Evolutionary conservation across 2,888 invertebrate species (phyloP).

Genomic region (Alloscopus bannaensis): DNA sequence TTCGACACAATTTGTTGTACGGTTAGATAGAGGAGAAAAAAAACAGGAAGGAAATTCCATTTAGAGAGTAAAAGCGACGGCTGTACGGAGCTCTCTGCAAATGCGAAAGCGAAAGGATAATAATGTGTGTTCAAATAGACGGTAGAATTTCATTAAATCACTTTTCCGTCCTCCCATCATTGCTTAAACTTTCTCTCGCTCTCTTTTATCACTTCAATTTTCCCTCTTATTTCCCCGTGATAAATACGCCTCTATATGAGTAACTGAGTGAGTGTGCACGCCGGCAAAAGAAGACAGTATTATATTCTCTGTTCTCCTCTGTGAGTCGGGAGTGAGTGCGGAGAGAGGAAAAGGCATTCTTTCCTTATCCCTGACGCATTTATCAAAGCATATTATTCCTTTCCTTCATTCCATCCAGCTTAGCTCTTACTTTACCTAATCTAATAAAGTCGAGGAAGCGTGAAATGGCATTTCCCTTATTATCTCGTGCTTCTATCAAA

Average conservation of each 20-base stretch:
- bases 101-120: too few relatives aligned
- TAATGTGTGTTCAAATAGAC: slow-evolving; percentile 8
- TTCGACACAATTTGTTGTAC: too few relatives aligned
- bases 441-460: slow-evolving; percentile 72
- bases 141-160: slow-evolving; percentile 54
- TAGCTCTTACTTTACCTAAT: slow-evolving; percentile 66
- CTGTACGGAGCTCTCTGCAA: too few relatives aligned
- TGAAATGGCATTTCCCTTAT: slow-evolving; percentile 73
- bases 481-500: slow-evolving; percentile 72
- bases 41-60: too few relatives aligned
- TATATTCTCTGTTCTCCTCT: too few relatives aligned
- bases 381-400: slow-evolving; percentile 62
- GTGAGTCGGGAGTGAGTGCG: too few relatives aligned
- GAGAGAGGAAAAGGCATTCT: slow-evolving; percentile 27
- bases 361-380: slow-evolving; percentile 49
- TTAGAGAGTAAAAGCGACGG: too few relatives aligned
- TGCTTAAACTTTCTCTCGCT: slow-evolving; percentile 61
- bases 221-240: slow-evolving; percentile 24
- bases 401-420: slow-evolving; percentile 57
- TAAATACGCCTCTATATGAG: neutral
- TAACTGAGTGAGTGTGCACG: neutral
- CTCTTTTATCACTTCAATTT: slow-evolving; percentile 38
- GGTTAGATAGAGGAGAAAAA: too few relatives aligned
- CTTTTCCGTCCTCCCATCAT: slow-evolving; percentile 59
- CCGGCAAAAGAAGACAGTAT: slow-evolving; percentile 6